A percentile compares a stretch with the other conserved stretches of the same genome.
Conservation (phyloP, 1,140 invertebrate species). For the Pararge aegeria region DNA sequence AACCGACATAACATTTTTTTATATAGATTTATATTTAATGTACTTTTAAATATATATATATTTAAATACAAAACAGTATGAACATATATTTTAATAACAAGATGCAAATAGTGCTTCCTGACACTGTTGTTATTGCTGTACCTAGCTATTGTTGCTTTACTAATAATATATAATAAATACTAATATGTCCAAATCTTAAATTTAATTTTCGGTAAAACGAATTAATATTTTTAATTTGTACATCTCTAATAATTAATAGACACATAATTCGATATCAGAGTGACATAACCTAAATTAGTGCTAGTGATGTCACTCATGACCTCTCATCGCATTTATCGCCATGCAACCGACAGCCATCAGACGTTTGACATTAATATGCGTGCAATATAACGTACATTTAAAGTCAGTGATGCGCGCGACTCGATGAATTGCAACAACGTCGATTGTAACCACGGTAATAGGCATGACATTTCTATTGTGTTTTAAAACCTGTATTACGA, state of each 20-base stretch:
- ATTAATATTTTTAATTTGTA: not conserved
- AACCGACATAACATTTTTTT: too few relatives aligned
- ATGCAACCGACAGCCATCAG: conserved; percentile 38
- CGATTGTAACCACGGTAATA: conserved; percentile 47
- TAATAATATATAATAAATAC: too few relatives aligned
- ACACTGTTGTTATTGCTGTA: too few relatives aligned
- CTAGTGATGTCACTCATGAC: conserved; percentile 27
- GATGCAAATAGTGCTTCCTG: too few relatives aligned
- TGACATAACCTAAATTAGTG: conserved; percentile 18
- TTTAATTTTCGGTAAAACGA: not conserved
- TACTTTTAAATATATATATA: too few relatives aligned
- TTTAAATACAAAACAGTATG: too few relatives aligned
- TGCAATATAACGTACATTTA: conserved; percentile 45
- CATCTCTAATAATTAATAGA: too few relatives aligned
- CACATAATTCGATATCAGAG: conserved; percentile 12
- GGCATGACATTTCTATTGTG: conserved; percentile 52
- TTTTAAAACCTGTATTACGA: conserved; percentile 14
- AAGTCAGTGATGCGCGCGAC: conserved; percentile 44
- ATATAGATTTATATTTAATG: too few relatives aligned
- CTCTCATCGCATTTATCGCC: conserved; percentile 23
- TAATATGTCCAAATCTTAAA: too few relatives aligned
- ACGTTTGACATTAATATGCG: conserved; percentile 49
- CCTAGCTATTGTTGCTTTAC: too few relatives aligned
- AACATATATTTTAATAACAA: too few relatives aligned
- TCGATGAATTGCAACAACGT: conserved; percentile 48